Evolutionary conservation across 2,888 invertebrate genomes (phyloP).

Genomic region (Eupithecia dodoneata): DNA sequence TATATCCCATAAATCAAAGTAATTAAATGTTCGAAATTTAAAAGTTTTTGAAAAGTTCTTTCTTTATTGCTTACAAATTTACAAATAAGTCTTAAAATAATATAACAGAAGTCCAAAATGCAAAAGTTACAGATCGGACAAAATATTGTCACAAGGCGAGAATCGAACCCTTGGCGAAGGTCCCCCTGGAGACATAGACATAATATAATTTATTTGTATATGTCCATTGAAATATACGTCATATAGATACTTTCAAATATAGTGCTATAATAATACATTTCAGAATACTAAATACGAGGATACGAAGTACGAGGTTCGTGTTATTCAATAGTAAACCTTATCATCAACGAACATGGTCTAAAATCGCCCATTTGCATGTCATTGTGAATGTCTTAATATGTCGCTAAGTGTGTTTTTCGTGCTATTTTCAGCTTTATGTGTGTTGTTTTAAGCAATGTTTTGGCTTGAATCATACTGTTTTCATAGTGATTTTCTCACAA

Average conservation of each 20-base stretch:
- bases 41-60: no score
- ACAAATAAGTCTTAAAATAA: no score
- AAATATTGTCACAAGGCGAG: no score
- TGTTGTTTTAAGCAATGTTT: conserved; percentile 7
- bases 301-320: conserved; percentile 32
- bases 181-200: no score
- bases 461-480: not conserved
- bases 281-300: conserved; percentile 29
- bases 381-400: not conserved
- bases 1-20: no score
- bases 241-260: not conserved
- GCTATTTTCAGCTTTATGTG: not conserved
- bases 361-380: conserved; percentile 18
- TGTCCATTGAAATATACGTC: no score
- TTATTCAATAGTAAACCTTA: conserved; percentile 13
- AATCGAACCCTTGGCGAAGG: no score
- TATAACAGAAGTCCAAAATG: no score
- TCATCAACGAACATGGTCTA: conserved; percentile 4
- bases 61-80: no score
- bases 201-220: no score
- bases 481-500: not conserved
- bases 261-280: conserved; percentile 13
- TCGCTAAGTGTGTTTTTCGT: not conserved
- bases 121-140: no score
- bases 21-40: no score